A percentile compares a stretch with the other conserved stretches of the same genome.
Evolutionary conservation across 2,888 invertebrate genomes (phyloP).

Genomic region (Zaprionus lineosus): DNA sequence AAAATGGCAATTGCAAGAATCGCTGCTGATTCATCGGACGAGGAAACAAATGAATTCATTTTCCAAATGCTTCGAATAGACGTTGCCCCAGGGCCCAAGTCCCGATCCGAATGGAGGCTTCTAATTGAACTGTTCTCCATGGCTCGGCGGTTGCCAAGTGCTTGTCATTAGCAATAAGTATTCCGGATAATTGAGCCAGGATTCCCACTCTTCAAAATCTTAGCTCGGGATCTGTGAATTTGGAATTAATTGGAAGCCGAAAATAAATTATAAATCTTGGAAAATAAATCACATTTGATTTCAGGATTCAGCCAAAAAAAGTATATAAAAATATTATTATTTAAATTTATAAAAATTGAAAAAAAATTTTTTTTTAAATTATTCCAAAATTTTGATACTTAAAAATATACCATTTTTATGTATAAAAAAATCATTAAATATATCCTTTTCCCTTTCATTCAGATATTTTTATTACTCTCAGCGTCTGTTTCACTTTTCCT

Average conservation of each 20-base stretch:
- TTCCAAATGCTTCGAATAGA: conserved; percentile 52
- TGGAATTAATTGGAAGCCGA: not conserved
- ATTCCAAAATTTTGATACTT: too few species aligned
- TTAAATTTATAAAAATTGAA: too few species aligned
- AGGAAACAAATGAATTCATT: conserved; percentile 71
- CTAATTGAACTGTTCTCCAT: conserved; percentile 69
- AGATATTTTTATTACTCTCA: too few species aligned
- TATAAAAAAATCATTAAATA: not conserved
- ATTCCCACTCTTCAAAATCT: too few species aligned
- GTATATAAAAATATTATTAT: too few species aligned
- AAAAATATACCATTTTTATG: not conserved
- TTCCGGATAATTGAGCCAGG: too few species aligned
- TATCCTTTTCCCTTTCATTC: too few species aligned
- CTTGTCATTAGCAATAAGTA: conserved; percentile 60
- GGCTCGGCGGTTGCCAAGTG: conserved; percentile 57
- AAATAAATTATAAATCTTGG: too few species aligned
- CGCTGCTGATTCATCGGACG: conserved; percentile 69
- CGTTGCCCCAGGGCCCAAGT: conserved; percentile 34
- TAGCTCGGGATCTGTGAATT: too few species aligned
- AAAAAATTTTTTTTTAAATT: not conserved
- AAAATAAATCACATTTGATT: too few species aligned
- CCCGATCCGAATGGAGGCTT: conserved; percentile 5
- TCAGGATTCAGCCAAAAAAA: too few species aligned
- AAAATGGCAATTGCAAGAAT: conserved; percentile 34
- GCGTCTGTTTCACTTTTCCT: too few species aligned